These are phyloP conservation scores for Heliconius ethilla DNA, from an alignment of 2,888 invertebrate genomes.

Conservation along the genomic window DNA sequence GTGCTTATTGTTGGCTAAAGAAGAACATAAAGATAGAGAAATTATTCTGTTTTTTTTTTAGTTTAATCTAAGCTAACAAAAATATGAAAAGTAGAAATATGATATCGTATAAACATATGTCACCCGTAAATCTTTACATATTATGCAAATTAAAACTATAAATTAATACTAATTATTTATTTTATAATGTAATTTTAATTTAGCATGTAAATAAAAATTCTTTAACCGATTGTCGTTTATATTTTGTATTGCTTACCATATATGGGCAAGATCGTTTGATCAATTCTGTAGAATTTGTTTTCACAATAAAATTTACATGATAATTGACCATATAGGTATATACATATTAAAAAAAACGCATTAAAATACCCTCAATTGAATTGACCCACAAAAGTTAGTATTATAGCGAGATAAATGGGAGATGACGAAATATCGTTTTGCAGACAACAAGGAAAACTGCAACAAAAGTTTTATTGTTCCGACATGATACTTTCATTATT, in stretches of 20 bases:
- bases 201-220: too few relatives aligned
- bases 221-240: not conserved
- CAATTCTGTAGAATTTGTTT: not conserved
- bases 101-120: too few relatives aligned
- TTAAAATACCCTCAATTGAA: not conserved
- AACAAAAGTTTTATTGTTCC: constrained; percentile 40
- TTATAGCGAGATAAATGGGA: constrained; percentile 21
- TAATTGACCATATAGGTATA: not conserved
- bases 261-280: not conserved
- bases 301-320: not conserved
- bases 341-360: not conserved
- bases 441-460: constrained; percentile 25
- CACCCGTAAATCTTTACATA: not conserved
- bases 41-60: not conserved
- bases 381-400: constrained; percentile 15
- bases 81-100: too few relatives aligned
- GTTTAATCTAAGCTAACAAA: too few relatives aligned
- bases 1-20: not conserved
- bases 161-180: not conserved
- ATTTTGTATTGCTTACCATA: not conserved
- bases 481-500: constrained; percentile 41
- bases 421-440: constrained; percentile 29
- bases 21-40: not conserved
- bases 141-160: not conserved
- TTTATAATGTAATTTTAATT: not conserved